A percentile compares a stretch with the other conserved stretches of the same genome.
These are phyloP conservation scores for Drosophila neoperkinsi DNA, from an alignment of 2,888 invertebrate genomes.

Conservation along the genomic window DNA sequence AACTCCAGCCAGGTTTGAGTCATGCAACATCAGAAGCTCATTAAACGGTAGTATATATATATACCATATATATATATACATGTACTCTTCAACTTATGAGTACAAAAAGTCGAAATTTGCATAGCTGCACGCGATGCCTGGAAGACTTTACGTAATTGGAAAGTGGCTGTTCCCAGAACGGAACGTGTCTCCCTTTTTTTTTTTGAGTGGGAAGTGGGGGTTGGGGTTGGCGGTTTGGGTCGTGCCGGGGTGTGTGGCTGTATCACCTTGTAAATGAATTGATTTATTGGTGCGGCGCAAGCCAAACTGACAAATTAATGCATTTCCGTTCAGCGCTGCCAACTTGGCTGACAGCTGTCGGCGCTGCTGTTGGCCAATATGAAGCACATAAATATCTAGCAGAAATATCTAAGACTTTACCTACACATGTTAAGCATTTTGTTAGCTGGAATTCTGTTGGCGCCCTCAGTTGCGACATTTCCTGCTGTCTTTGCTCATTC, in stretches of 20 bases:
- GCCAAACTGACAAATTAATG: conserved; percentile 73
- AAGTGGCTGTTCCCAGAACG: conserved; percentile 57
- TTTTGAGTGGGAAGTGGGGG: background rate
- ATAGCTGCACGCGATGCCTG: conserved; percentile 69
- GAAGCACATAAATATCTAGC: conserved; percentile 27
- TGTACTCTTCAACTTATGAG: conserved; percentile 19
- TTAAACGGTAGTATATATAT: conserved; percentile 59
- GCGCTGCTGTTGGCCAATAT: conserved; percentile 52
- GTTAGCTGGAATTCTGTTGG: conserved; percentile 11
- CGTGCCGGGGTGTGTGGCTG: background rate
- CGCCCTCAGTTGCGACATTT: conserved; percentile 43
- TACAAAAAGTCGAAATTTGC: conserved; percentile 50
- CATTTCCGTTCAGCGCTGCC: conserved; percentile 70
- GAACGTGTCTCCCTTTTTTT: conserved; percentile 7
- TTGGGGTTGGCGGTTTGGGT: background rate
- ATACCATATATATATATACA: background rate
- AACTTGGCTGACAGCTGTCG: conserved; percentile 50
- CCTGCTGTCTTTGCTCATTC: conserved; percentile 21
- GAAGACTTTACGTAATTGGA: conserved; percentile 73
- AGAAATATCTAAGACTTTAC: background rate
- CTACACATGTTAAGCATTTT: conserved; percentile 10
- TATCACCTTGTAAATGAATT: conserved; percentile 55
- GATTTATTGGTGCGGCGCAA: conserved; percentile 68
- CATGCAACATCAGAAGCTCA: conserved; percentile 62
- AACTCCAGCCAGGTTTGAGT: conserved; percentile 44